A percentile compares a stretch with the other conserved stretches of the same genome.
Evolutionary conservation across 2,888 invertebrate species (phyloP).

Genomic region (Tiliacea citrago): DNA sequence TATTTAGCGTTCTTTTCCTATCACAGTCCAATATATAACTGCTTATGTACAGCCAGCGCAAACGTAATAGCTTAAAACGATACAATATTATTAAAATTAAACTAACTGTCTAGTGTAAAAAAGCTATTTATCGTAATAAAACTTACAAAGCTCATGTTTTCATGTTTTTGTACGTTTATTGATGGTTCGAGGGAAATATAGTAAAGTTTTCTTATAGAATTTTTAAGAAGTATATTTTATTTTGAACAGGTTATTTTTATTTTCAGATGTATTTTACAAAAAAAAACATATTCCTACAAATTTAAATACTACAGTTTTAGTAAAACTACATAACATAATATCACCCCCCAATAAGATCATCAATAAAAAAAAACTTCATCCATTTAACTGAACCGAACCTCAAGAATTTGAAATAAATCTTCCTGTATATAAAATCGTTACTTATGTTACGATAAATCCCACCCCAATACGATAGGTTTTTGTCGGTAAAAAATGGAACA

Average conservation of each 20-base stretch:
- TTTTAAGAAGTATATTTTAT: background rate
- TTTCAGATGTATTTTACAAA: background rate
- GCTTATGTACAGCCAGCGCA: constrained; percentile 54
- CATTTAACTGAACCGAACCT: too few species aligned
- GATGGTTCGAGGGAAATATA: constrained; percentile 35
- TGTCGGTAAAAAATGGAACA: constrained; percentile 39
- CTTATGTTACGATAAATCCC: background rate
- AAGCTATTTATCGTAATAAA: constrained; percentile 80
- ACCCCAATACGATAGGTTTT: constrained; percentile 19
- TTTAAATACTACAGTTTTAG: too few species aligned
- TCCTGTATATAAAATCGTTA: constrained; percentile 8
- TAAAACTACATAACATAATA: background rate
- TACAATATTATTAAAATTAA: constrained; percentile 62
- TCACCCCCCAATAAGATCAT: too few species aligned
- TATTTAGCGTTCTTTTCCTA: constrained; percentile 43
- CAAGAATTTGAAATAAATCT: constrained; percentile 1
- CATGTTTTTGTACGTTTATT: constrained; percentile 56
- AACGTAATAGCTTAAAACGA: constrained; percentile 59
- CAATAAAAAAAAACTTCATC: too few species aligned
- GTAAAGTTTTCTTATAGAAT: background rate
- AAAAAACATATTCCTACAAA: too few species aligned
- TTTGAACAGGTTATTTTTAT: constrained; percentile 2
- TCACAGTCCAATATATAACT: constrained; percentile 57
- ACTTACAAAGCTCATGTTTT: constrained; percentile 83
- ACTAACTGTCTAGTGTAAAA: constrained; percentile 74